Percentiles rank a stretch among this genome's conserved stretches.
Conservation (phyloP, 2,113 vertebrate species). For the Prietella phreatophila region DNA sequence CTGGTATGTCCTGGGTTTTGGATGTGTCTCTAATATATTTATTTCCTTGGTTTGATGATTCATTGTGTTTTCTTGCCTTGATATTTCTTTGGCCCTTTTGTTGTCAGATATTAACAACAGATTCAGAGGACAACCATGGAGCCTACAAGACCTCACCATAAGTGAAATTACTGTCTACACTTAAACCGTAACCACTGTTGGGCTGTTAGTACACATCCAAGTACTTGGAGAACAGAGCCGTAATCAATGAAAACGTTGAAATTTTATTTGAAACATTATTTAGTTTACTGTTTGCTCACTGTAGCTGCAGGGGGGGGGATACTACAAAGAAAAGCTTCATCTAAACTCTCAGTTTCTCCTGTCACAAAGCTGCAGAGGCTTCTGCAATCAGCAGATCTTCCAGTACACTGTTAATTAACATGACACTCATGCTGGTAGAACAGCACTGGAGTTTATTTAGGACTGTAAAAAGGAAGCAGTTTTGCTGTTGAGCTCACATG, state of each 20-base stretch:
- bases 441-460: background rate
- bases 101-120: background rate
- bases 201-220: background rate
- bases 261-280: background rate
- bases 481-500: background rate
- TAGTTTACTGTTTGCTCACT: background rate
- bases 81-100: background rate
- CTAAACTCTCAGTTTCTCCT: conserved; percentile 4
- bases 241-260: background rate
- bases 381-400: background rate
- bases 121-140: background rate
- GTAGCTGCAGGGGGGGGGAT: background rate
- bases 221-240: background rate
- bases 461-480: background rate
- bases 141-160: background rate
- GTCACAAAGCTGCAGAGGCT: background rate
- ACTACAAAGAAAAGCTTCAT: background rate
- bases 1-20: background rate
- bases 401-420: background rate
- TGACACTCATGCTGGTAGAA: background rate
- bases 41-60: background rate
- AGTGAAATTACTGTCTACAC: background rate
- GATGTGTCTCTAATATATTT: background rate
- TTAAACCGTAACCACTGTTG: background rate
- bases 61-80: background rate